Conservation (phyloP, 2,888 invertebrate genomes). For the Amphipyra berbera region DNA sequence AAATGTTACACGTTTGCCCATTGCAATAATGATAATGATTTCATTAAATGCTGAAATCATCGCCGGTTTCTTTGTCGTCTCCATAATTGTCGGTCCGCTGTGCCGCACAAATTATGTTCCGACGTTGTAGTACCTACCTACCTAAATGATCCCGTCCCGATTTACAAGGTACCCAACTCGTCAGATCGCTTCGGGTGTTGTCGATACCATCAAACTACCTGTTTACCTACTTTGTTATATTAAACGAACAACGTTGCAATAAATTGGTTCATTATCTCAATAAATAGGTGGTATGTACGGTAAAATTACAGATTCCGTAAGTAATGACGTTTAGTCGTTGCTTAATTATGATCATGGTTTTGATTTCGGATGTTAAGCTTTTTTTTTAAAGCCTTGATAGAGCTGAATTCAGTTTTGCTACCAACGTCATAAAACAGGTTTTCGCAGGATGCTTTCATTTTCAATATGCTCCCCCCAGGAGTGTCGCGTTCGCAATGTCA, state of each 20-base stretch:
- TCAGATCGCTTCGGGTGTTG: constrained; percentile 39
- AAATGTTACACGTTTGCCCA: background rate
- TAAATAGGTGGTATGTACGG: constrained; percentile 27
- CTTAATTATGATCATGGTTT: constrained; percentile 1
- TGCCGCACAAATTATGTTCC: constrained; percentile 5
- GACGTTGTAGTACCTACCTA: background rate
- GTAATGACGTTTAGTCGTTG: constrained; percentile 1
- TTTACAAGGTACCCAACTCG: constrained; percentile 36
- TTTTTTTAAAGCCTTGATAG: constrained; percentile 1
- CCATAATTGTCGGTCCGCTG: background rate
- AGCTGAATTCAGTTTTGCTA: constrained; percentile 2
- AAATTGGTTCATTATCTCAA: constrained; percentile 37
- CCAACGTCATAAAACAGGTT: constrained; percentile 33
- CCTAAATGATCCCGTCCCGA: constrained; percentile 25
- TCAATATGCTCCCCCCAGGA: constrained; percentile 63
- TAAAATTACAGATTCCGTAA: constrained; percentile 18
- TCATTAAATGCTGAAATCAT: background rate
- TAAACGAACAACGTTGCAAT: constrained; percentile 31
- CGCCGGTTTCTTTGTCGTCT: constrained; percentile 2
- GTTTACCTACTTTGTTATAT: constrained; percentile 46
- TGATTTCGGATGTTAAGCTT: background rate
- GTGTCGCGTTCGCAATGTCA: constrained; percentile 74
- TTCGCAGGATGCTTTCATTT: constrained; percentile 58
- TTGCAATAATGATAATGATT: background rate
- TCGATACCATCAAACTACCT: constrained; percentile 44